Evolutionary conservation across 2,113 vertebrate species (phyloP), one percentile per base, ranked within the genome.

Genomic region (Zosterops pallidus): DNA sequence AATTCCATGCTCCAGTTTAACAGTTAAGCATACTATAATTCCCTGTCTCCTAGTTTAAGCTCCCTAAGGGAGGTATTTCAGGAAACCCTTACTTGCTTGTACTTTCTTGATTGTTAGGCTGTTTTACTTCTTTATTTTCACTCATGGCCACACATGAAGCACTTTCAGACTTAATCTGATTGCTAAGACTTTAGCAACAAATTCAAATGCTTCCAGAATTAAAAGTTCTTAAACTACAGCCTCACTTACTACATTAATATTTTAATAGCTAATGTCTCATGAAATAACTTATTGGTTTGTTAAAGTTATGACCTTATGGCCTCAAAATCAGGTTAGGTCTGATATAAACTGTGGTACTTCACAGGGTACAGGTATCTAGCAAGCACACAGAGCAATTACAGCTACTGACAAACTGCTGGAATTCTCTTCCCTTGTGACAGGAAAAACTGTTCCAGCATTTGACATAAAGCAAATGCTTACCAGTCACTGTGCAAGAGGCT

Each of bases 11-110:
- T 91, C 12, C 1, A 6, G 29, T 82, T 91, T 89, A 52, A 46
- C 49, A 59, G 42, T 37, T 19, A 71, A 81, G 52, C n/a, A 22
- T 64, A 25, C 47, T 87, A 3, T 70, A 91, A 75, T 35, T 86
- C 59, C 17, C 19, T 46, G 46, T 84, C 47, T 97, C 64, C 46
- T 59, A 79, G 15, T 83, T 85, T 50, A 93, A 71, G 75, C 37
- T 94, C 88, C 68, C 70, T 63, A 60, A 53, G 75, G 79, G 49
- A 94, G 44, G n/a, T 78, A 85, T 92, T 94, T 89, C 86, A 88
- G 83, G 59, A 90, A 92, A 49, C 22, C 16, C 28, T 33, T 74
- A 57, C 35, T 93, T 87, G 31, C 37, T 86, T 86, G 75, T 72
- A 83, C 37, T 88, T 92, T 75, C 81, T 90, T 93, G 63, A 81